A percentile compares a stretch with the other conserved stretches of the same genome.
Evolutionary conservation across 2,797 vertebrate genomes (phyloP).

Genomic region (Pangasius mekongensis): DNA sequence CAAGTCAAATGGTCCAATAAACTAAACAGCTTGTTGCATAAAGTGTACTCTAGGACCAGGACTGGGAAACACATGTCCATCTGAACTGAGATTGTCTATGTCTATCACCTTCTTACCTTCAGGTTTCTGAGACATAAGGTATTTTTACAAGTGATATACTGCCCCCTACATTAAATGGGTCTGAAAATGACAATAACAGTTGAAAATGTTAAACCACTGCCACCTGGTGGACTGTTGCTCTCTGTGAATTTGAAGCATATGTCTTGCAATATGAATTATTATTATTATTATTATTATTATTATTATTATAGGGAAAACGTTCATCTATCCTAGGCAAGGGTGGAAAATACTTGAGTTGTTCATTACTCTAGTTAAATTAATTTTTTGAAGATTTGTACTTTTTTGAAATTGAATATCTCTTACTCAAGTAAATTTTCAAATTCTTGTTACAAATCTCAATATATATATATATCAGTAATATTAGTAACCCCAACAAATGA

Average conservation of each 20-base stretch:
- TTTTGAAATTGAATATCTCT: not conserved
- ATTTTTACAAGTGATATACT: not conserved
- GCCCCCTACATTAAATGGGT: not conserved
- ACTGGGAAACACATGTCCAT: not conserved
- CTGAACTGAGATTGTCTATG: not conserved
- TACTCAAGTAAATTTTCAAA: not conserved
- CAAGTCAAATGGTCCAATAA: not conserved
- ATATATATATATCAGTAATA: not conserved
- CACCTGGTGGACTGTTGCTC: slow-evolving; percentile 6
- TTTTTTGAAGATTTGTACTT: not conserved
- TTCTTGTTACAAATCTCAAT: not conserved
- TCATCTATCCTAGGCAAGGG: not conserved
- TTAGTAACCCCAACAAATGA: no score
- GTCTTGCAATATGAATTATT: not conserved
- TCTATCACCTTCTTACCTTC: not conserved
- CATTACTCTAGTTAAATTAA: not conserved
- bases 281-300: not conserved
- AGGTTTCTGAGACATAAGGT: not conserved
- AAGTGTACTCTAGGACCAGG: not conserved
- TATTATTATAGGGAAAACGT: not conserved
- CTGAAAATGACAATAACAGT: no score
- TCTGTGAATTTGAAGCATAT: not conserved
- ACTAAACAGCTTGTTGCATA: not conserved
- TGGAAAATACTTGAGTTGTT: not conserved
- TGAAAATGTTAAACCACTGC: not conserved